Conservation (phyloP, 2,888 invertebrate genomes). For the Nomada ferruginata region DNA sequence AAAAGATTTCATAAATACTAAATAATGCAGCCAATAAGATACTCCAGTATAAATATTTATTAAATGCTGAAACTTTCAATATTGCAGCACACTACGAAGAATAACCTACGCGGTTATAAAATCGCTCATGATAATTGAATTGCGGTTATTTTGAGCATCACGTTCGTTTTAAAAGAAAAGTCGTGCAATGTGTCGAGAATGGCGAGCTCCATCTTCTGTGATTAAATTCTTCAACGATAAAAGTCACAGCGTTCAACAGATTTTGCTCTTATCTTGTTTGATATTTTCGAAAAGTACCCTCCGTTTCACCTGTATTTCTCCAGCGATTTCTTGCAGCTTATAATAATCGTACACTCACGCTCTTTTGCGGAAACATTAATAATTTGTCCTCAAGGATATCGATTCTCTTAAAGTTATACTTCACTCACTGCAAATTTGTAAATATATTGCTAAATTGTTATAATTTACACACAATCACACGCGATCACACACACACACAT, state of each 20-base stretch:
- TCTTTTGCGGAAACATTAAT: neutral
- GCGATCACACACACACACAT: too few relatives aligned
- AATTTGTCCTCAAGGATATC: neutral
- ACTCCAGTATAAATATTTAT: too few relatives aligned
- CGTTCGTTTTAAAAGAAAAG: neutral
- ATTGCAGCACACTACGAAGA: neutral
- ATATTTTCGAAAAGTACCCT: neutral
- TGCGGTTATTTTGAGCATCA: slow-evolving; percentile 2
- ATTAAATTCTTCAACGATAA: slow-evolving; percentile 41
- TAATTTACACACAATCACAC: too few relatives aligned
- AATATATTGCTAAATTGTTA: too few relatives aligned
- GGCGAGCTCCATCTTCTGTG: neutral
- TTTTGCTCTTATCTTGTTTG: slow-evolving; percentile 9
- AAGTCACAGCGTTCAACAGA: neutral
- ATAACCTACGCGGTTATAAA: neutral
- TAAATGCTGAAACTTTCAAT: too few relatives aligned
- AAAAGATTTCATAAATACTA: neutral
- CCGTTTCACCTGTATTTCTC: neutral
- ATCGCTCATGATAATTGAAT: slow-evolving; percentile 18
- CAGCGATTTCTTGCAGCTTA: neutral
- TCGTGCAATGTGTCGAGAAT: neutral
- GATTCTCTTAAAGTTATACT: too few relatives aligned
- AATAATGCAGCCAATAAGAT: too few relatives aligned
- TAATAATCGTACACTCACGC: neutral
- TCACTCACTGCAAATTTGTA: too few relatives aligned